Evolutionary conservation across 2,888 invertebrate genomes (phyloP), one percentile per base, ranked within the genome.

Genomic region (Mycalesis mineus): DNA sequence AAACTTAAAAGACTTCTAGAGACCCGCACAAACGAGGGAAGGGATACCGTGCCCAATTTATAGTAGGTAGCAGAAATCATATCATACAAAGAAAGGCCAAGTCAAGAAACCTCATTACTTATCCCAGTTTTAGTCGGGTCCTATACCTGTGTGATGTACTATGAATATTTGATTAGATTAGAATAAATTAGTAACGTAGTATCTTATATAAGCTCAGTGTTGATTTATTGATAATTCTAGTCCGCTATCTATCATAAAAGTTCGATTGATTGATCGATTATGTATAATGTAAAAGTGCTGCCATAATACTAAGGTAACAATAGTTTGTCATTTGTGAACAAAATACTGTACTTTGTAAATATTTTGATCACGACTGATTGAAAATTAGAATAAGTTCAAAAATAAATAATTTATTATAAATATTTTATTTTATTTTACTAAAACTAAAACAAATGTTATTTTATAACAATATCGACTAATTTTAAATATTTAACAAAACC

Each of bases 281-380:
- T 44, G 52, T 17, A 42, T 42, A 37, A 45, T 22, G 65, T 68
- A 63, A 66, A 62, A 68, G 68, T 71, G 75, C 74, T 80, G 85
- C 82, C 84, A 86, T 86, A 80, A 78, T 69, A 58, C 69, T 76
- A 75, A 70, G 70, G 22, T 17, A 59, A 55, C 52, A 60, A 64
- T 61, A 54, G 62, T 49, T 51, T 55, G 48, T 56, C 70, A 74
- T 78, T 89, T 89, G 88, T 89, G 89, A 78, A 73, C 86, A 78
- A 80, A 74, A 89, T 88, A 65, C 79, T 83, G 82, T 70, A 41
- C 58, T 45, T 44, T 40, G 36, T 71, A 78, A 80, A 74, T 82
- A 88, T 88, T 87, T 82, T 81, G 82, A 79, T 76, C 88, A 88
- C 88, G 88, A 89, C 76, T 74, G 68, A 41, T 58, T 62, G 64